These are phyloP conservation scores for Aspidapion aeneum DNA, from an alignment of 2,888 invertebrate species.

Conservation along the genomic window DNA sequence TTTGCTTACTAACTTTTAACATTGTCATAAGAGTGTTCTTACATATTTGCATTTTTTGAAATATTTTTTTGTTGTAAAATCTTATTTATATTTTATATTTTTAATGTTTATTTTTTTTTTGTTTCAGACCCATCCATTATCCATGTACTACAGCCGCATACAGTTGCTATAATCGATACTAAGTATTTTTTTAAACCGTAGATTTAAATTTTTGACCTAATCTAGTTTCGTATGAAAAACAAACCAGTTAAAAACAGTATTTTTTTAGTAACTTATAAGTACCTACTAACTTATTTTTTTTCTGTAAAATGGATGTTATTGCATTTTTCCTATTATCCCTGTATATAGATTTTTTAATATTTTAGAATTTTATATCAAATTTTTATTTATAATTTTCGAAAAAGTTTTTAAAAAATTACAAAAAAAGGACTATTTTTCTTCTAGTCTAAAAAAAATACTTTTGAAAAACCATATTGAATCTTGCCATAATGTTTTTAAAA, in stretches of 20 bases:
- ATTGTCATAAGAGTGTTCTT: too few relatives aligned
- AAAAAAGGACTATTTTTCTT: constrained; percentile 34
- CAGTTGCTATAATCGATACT: constrained; percentile 44
- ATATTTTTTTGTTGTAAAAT: too few relatives aligned
- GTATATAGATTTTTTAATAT: constrained; percentile 28
- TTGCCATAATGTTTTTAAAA: not conserved
- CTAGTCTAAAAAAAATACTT: constrained; percentile 37
- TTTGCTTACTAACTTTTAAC: too few relatives aligned
- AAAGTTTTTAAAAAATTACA: constrained; percentile 20
- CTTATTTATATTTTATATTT: constrained; percentile 26
- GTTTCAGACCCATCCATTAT: constrained; percentile 46
- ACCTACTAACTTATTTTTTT: not conserved
- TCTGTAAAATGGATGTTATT: constrained; percentile 8
- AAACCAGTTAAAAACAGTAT: constrained; percentile 23
- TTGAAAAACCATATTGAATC: constrained; percentile 1
- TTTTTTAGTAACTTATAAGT: constrained; percentile 4
- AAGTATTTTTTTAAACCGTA: constrained; percentile 13
- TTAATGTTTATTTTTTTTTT: constrained; percentile 27
- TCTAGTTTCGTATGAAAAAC: not conserved
- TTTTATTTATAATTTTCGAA: constrained; percentile 26
- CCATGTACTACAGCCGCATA: constrained; percentile 40
- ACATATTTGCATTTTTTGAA: too few relatives aligned
- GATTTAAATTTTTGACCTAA: too few relatives aligned
- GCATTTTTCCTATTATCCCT: constrained; percentile 23
- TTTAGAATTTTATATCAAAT: constrained; percentile 25